These are phyloP conservation scores for Gambusia yucatana DNA, from an alignment of 2,797 vertebrate species.

Conservation along the genomic window DNA sequence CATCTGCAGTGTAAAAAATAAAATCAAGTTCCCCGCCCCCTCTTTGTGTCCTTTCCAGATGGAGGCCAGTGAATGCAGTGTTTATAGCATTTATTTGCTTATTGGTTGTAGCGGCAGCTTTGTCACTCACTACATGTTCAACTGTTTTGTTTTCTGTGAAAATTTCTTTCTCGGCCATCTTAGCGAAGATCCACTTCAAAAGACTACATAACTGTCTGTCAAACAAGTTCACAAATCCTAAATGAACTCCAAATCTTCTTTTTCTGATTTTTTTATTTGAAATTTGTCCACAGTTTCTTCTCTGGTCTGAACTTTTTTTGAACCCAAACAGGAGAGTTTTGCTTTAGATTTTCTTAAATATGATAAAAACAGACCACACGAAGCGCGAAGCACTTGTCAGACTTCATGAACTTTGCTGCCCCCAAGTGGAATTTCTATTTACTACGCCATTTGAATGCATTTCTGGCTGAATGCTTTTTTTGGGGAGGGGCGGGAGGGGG, in stretches of 20 bases:
- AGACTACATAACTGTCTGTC: background rate
- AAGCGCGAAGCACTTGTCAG: background rate
- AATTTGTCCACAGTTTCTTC: background rate
- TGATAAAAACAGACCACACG: background rate
- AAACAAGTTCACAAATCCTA: background rate
- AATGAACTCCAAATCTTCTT: background rate
- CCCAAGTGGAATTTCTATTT: constrained; percentile 42
- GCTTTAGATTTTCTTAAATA: background rate
- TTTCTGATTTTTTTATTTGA: no score
- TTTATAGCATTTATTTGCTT: background rate
- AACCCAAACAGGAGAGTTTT: background rate
- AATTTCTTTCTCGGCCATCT: background rate
- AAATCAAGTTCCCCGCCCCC: background rate
- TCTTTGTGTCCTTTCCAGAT: background rate
- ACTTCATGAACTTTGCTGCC: constrained; percentile 45
- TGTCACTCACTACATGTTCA: background rate
- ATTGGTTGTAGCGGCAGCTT: background rate
- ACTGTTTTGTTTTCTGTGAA: background rate
- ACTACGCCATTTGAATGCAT: constrained; percentile 24
- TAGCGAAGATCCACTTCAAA: background rate
- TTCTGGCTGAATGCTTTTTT: background rate
- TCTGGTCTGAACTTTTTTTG: background rate
- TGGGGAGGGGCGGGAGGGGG: no score
- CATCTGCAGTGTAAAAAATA: background rate
- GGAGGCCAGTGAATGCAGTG: background rate